Conservation (phyloP, 2,113 vertebrate species). For the Pristiophorus japonicus region DNA sequence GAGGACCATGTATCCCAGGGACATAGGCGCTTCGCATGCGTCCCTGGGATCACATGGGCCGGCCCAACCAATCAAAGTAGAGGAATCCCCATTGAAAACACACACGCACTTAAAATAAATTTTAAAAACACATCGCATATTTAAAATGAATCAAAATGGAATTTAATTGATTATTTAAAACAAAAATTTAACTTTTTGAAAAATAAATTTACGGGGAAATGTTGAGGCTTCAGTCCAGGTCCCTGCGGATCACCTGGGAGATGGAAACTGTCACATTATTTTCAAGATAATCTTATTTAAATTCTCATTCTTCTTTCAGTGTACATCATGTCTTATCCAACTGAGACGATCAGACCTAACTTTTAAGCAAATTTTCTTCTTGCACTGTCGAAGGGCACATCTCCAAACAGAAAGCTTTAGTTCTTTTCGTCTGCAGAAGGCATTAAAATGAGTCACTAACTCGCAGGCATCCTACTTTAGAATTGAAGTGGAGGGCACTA, state of each 20-base stretch:
- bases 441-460: not conserved
- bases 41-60: no score
- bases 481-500: not conserved
- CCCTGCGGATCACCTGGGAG: not conserved
- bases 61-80: no score
- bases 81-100: no score
- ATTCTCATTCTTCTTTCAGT: not conserved
- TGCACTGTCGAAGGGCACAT: not conserved
- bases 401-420: not conserved
- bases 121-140: no score
- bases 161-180: no score
- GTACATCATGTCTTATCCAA: not conserved
- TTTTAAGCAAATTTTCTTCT: not conserved
- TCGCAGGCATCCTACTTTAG: not conserved
- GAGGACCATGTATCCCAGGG: no score
- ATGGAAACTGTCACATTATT: not conserved
- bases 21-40: no score
- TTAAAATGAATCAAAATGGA: no score
- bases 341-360: not conserved
- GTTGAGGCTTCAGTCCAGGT: not conserved
- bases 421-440: not conserved
- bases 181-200: no score
- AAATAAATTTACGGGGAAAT: no score
- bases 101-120: no score
- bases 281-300: not conserved